These are phyloP conservation scores for Tychaedon coryphoeus DNA, from an alignment of 2,113 vertebrate genomes.

Conservation along the genomic window DNA sequence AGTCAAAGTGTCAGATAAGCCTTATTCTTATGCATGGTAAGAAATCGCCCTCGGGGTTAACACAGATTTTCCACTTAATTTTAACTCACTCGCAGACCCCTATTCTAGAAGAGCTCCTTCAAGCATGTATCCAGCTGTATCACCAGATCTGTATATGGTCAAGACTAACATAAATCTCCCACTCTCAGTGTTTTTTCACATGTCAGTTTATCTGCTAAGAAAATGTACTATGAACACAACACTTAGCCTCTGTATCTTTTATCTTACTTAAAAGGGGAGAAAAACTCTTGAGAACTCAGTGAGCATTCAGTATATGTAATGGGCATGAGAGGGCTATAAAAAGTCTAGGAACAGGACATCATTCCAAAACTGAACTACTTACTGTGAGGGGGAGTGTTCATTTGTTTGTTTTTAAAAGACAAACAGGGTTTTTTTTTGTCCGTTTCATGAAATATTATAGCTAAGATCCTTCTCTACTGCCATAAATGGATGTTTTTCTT, in stretches of 20 bases:
- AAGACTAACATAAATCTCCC: not conserved
- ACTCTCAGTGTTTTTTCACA: not conserved
- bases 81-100: not conserved
- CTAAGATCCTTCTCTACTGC: conserved; percentile 47
- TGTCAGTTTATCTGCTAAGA: conserved; percentile 3
- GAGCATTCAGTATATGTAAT: not conserved
- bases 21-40: not conserved
- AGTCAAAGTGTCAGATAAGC: not conserved
- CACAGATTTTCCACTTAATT: conserved; percentile 16
- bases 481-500: conserved; percentile 72
- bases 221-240: not conserved
- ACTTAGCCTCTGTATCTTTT: not conserved
- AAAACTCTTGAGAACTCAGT: not conserved
- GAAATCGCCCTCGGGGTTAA: not conserved
- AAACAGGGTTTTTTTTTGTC: conserved; percentile 7
- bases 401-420: conserved; percentile 60
- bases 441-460: conserved; percentile 60
- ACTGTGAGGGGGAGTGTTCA: conserved; percentile 14
- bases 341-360: not conserved
- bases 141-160: not conserved
- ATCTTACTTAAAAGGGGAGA: conserved; percentile 24
- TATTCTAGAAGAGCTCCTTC: not conserved
- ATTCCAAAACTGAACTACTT: conserved; percentile 18
- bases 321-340: not conserved
- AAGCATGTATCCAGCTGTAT: not conserved